Evolutionary conservation across 2,113 vertebrate species (phyloP), one percentile per base, ranked within the genome.

Genomic region (Muntiacus reevesi): DNA sequence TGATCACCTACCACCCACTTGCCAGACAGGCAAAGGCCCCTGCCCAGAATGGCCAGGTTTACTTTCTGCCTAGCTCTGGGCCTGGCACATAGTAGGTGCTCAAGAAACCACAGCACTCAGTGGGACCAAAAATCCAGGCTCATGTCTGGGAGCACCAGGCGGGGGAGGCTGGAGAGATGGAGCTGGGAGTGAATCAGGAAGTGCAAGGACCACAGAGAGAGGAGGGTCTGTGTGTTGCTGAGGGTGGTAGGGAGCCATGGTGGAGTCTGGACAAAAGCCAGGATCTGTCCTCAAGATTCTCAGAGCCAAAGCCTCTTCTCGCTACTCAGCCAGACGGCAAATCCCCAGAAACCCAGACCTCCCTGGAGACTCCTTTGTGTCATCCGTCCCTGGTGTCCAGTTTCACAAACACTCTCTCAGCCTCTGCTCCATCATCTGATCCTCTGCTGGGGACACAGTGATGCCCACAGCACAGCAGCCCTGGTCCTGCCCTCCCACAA

Each of bases 341-440:
- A 21, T 81, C 64, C 11, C 90, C 92, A 82, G 97, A 95, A 87
- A 92, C 94, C 94, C 2, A 9, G 21, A 59, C 81, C 90, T 94
- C 98, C 88, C 95, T 47, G 71, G 96, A 89, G 95, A 89, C 78
- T 45, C 86, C 3, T 9, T n/a, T 62, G 7, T 76, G 86, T 93
- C 93, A 78, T 43, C 87, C 33, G 81, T 54, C 50, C 62, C 90
- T 0, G 84, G 97, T 92, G 59, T 98, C 95, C 0, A 0, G 94
- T 97, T 97, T 62, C 96, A 97, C 87, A 91, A 81, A 89, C 89
- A 84, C 10, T 4, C 27, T 85, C 76, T 67, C 81, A 94, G 36
- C 19, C 62, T 33, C 52, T 60, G 78, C 21, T 33, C 55, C 83
- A 78, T 78, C 67, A 64, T 60, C 55, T 8, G 6, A 17, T 17